phyloP scores from a whole-genome alignment of 23 tunicate genomes.

The Trididemnum miniatum region DNA sequence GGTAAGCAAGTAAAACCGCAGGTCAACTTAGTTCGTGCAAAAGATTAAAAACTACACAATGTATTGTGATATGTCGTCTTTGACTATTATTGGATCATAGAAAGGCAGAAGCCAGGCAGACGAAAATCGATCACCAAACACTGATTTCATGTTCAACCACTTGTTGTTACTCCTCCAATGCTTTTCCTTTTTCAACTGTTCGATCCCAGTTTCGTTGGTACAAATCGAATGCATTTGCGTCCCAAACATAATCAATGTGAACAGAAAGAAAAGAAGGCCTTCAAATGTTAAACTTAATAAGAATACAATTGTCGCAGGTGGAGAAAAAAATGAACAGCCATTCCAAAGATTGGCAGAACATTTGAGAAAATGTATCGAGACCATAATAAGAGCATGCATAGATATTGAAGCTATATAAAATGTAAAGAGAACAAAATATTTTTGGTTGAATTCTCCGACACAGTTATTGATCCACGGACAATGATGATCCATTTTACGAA shows the following conservation, averaged over 20 bases:
- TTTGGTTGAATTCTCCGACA: slow-evolving; percentile 96
- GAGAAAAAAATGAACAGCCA: slow-evolving; percentile 71
- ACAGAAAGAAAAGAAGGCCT: slow-evolving; percentile 83
- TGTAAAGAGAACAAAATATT: slow-evolving; percentile 94
- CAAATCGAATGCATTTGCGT: slow-evolving; percentile 98
- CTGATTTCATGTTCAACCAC: slow-evolving; percentile 89
- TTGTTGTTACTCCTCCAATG: slow-evolving; percentile 67
- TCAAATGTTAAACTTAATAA: slow-evolving; percentile 73
- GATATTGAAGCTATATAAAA: slow-evolving; percentile 92
- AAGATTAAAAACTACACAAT: no score
- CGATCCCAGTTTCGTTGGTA: slow-evolving; percentile 96
- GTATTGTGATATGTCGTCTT: slow-evolving; percentile 82
- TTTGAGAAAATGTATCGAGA: slow-evolving; percentile 56
- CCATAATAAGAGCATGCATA: slow-evolving; percentile 86
- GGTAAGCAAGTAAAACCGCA: no score
- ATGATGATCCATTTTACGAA: slow-evolving; percentile 97
- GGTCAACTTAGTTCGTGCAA: no score
- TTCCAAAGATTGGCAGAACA: slow-evolving; percentile 73
- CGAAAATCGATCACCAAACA: slow-evolving; percentile 92
- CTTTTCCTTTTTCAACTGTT: slow-evolving; percentile 93
- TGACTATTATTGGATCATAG: slow-evolving; percentile 67
- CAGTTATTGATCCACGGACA: slow-evolving; percentile 99
- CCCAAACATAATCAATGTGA: slow-evolving; percentile 95
- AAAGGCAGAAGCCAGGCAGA: slow-evolving; percentile 82
- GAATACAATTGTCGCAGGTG: slow-evolving; percentile 75